Conservation (phyloP, 2,113 vertebrate genomes). For the Glaucomys volans region DNA sequence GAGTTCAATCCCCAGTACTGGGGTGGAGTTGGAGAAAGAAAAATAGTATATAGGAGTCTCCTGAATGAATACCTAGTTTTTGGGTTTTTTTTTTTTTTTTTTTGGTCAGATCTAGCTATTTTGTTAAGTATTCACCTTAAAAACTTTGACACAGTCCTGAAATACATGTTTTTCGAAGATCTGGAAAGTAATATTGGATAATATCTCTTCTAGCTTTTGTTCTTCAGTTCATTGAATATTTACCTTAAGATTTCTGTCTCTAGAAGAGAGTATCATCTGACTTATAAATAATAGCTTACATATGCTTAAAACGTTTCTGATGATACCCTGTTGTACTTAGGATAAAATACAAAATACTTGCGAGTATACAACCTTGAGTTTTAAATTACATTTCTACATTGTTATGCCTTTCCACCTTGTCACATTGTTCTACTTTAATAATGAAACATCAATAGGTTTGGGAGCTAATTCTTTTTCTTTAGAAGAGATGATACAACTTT, state of each 20-base stretch:
- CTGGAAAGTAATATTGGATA: neutral
- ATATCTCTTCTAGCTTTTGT: neutral
- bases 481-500: neutral
- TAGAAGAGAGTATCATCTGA: neutral
- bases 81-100: neutral
- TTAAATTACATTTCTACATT: neutral
- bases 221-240: neutral
- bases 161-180: neutral
- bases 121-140: neutral
- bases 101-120: neutral
- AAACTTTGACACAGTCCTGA: neutral
- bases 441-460: neutral
- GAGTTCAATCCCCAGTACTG: no score
- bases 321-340: neutral
- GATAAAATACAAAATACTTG: neutral
- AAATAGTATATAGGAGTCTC: neutral
- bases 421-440: no score
- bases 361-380: neutral
- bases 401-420: neutral
- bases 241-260: neutral
- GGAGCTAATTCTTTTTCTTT: slow-evolving; percentile 16
- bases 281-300: neutral
- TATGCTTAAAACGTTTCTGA: neutral
- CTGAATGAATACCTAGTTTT: neutral
- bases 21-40: no score